Conservation (phyloP, 2,113 vertebrate species). For the Vulpes ferrilata region DNA sequence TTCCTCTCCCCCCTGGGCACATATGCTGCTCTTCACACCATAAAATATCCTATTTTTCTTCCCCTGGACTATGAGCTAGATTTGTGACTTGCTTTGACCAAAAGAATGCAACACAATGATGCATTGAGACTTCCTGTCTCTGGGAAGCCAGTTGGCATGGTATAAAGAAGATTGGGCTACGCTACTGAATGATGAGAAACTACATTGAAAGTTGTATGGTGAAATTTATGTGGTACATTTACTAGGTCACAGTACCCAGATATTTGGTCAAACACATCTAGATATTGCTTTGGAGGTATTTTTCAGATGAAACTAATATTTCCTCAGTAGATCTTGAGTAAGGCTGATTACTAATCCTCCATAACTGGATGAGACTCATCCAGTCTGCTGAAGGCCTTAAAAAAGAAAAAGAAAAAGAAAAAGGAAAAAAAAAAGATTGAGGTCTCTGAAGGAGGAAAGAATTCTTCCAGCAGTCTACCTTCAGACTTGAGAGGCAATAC, state of each 20-base stretch:
- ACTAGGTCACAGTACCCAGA: not conserved
- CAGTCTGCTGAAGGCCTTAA: not conserved
- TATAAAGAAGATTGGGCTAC: not conserved
- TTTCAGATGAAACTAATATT: conserved; percentile 17
- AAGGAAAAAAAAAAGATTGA: not conserved
- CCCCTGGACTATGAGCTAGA: not conserved
- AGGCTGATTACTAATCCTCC: not conserved
- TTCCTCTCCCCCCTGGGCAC: not conserved
- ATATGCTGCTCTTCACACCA: not conserved
- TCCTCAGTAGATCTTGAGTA: not conserved
- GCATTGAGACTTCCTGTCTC: not conserved
- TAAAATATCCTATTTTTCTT: not conserved
- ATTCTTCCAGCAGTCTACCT: not conserved
- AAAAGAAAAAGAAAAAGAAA: not conserved
- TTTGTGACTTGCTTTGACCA: not conserved
- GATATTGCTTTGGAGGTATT: not conserved
- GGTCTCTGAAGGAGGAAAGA: not conserved
- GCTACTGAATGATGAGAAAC: not conserved
- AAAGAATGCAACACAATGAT: not conserved
- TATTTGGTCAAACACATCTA: conserved; percentile 14
- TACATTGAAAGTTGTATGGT: not conserved
- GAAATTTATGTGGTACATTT: not conserved
- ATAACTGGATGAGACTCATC: not conserved
- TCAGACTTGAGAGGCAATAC: not conserved
- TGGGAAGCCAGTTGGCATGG: not conserved